These are phyloP conservation scores for Triops cancriformis DNA, from an alignment of 1,140 invertebrate species.

Conservation along the genomic window DNA sequence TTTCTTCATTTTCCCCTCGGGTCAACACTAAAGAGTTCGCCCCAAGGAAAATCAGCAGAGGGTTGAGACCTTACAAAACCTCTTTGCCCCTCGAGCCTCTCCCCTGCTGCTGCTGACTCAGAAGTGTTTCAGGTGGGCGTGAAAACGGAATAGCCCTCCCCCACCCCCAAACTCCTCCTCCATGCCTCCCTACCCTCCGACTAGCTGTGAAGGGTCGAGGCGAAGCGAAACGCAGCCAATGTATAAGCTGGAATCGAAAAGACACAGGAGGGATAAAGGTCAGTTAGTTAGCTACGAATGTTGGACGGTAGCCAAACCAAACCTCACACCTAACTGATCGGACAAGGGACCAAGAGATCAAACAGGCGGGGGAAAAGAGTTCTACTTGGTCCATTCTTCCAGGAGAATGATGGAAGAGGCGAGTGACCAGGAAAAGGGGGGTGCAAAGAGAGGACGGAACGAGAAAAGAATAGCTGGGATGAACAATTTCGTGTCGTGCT, in stretches of 20 bases:
- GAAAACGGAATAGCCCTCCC: background rate
- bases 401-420: no score
- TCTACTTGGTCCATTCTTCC: no score
- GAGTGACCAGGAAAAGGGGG: no score
- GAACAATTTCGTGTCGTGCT: background rate
- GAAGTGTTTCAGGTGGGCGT: background rate
- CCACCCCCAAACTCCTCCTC: no score
- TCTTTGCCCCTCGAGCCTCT: no score
- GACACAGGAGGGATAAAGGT: background rate
- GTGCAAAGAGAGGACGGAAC: background rate
- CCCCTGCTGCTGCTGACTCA: background rate
- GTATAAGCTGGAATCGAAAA: background rate
- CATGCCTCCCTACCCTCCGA: no score
- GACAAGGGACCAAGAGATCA: background rate
- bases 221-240: background rate
- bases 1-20: background rate
- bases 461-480: background rate
- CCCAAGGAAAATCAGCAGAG: background rate
- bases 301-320: background rate
- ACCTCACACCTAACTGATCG: constrained; percentile 13
- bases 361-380: background rate
- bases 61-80: no score
- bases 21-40: background rate
- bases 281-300: background rate
- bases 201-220: no score